Evolutionary conservation across 2,113 vertebrate genomes (phyloP).

Genomic region (Cepphus grylle): DNA sequence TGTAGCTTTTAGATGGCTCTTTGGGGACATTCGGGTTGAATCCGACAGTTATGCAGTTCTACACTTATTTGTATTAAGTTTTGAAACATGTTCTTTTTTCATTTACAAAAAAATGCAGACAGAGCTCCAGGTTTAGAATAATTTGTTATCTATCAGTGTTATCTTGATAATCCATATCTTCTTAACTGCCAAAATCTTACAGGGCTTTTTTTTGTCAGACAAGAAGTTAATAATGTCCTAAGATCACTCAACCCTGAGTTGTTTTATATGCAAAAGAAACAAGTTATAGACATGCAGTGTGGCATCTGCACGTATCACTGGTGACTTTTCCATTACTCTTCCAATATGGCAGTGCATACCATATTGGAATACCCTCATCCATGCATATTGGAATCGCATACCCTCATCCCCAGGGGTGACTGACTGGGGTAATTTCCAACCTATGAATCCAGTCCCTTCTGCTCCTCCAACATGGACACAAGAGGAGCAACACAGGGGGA

Average conservation of each 20-base stretch:
- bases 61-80: not conserved
- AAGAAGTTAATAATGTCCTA: not conserved
- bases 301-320: rapidly evolving
- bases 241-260: not conserved
- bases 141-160: not conserved
- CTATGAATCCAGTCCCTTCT: not conserved
- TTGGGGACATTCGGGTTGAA: not conserved
- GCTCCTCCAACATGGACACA: not conserved
- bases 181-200: not conserved
- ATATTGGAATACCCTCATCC: too few species aligned
- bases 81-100: not conserved
- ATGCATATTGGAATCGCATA: not conserved
- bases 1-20: not conserved
- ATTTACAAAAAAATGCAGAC: not conserved
- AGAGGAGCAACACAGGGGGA: not conserved
- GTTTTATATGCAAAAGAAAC: not conserved
- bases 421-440: not conserved
- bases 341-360: not conserved
- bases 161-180: not conserved
- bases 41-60: not conserved
- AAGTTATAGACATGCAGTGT: not conserved
- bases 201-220: not conserved
- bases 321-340: not conserved
- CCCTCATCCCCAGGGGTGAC: not conserved
- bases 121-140: not conserved